Conservation (phyloP, 2,888 invertebrate species). For the Melanargia galathea region DNA sequence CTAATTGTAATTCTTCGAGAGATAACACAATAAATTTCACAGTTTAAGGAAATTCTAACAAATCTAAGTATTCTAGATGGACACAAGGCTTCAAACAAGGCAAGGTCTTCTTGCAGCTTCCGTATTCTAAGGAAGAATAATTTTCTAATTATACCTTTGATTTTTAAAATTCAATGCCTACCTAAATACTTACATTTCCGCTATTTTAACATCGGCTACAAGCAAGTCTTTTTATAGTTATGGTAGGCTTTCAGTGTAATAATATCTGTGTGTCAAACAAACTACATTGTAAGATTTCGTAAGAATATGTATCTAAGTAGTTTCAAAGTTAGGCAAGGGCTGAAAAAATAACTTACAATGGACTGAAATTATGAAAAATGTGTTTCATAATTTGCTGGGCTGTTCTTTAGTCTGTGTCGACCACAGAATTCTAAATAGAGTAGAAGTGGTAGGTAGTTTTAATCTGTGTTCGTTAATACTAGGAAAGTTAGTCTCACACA, state of each 20-base stretch:
- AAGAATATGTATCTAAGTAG: too few relatives aligned
- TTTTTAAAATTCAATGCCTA: slow-evolving; percentile 17
- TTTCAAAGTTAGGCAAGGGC: too few relatives aligned
- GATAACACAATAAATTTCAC: slow-evolving; percentile 42
- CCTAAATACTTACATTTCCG: neutral
- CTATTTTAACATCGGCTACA: neutral
- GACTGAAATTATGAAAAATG: too few relatives aligned
- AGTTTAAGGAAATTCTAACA: slow-evolving; percentile 49
- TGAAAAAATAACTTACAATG: too few relatives aligned
- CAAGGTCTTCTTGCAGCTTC: slow-evolving; percentile 47
- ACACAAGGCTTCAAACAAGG: slow-evolving; percentile 48
- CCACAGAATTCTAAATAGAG: too few relatives aligned
- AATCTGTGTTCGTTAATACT: too few relatives aligned
- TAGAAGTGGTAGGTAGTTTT: too few relatives aligned
- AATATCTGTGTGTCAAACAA: too few relatives aligned
- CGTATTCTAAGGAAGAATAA: slow-evolving; percentile 48
- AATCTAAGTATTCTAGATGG: slow-evolving; percentile 53
- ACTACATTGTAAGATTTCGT: too few relatives aligned
- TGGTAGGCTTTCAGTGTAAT: too few relatives aligned
- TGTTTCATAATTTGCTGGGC: too few relatives aligned
- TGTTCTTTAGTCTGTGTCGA: neutral
- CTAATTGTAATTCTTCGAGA: slow-evolving; percentile 34
- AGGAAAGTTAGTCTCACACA: too few relatives aligned
- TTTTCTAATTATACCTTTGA: slow-evolving; percentile 13
- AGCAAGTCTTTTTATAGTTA: neutral